phyloP scores from a whole-genome alignment of 1,140 invertebrate species.

The Drosophila tropicalis region DNA sequence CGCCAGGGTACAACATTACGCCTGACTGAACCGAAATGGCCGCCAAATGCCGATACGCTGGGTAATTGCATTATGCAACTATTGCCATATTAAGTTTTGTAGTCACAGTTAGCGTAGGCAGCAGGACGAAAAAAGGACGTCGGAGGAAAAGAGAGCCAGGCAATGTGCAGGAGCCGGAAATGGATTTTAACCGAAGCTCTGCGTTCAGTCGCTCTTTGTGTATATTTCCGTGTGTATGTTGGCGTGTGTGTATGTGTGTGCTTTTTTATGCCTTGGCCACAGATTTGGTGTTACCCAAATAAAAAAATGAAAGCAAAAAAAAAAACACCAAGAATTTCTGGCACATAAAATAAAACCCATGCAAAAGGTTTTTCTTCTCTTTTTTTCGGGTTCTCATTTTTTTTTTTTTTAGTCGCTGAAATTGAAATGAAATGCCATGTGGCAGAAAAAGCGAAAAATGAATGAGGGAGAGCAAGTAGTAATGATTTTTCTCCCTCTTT shows the following conservation, averaged over 20 bases:
- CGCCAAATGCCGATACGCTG: slow-evolving; percentile 64
- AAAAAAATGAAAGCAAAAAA: neutral
- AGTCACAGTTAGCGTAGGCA: slow-evolving; percentile 48
- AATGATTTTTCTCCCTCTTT: slow-evolving; percentile 13
- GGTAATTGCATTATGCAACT: slow-evolving; percentile 81
- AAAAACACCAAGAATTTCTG: slow-evolving; percentile 35
- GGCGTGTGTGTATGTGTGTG: slow-evolving; percentile 19
- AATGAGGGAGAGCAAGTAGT: neutral
- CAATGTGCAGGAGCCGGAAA: slow-evolving; percentile 64
- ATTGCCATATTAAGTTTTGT: slow-evolving; percentile 77
- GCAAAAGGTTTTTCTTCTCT: slow-evolving; percentile 14
- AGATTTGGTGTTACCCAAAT: slow-evolving; percentile 53
- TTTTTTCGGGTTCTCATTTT: neutral
- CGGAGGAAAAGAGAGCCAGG: slow-evolving; percentile 6
- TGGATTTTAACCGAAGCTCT: slow-evolving; percentile 62
- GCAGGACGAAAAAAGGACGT: neutral
- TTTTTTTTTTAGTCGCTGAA: slow-evolving; percentile 24
- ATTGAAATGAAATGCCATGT: slow-evolving; percentile 47
- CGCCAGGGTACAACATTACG: slow-evolving; percentile 42
- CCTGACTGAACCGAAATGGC: slow-evolving; percentile 42
- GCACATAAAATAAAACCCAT: slow-evolving; percentile 36
- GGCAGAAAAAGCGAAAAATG: neutral
- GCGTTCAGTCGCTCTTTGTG: slow-evolving; percentile 16
- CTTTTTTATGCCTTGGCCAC: slow-evolving; percentile 49
- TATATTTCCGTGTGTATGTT: neutral